phyloP scores from a whole-genome alignment of 2,888 invertebrate species.

The Xestia xanthographa region DNA sequence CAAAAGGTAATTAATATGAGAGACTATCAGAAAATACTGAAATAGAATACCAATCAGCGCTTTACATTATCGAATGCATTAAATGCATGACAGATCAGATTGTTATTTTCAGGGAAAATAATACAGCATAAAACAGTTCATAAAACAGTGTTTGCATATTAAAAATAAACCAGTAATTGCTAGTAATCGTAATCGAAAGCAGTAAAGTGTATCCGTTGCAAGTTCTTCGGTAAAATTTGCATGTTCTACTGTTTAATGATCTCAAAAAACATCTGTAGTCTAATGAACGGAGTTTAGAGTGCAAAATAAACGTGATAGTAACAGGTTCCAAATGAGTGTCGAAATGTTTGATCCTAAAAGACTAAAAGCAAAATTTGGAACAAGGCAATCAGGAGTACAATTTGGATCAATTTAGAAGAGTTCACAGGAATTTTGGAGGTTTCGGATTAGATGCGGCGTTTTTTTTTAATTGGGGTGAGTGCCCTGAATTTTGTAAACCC shows the following conservation, averaged over 20 bases:
- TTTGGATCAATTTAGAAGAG: slow-evolving; percentile 40
- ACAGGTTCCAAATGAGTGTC: slow-evolving; percentile 53
- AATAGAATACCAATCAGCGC: slow-evolving; percentile 11
- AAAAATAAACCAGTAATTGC: slow-evolving; percentile 60
- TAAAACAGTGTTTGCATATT: slow-evolving; percentile 12
- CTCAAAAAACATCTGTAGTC: slow-evolving; percentile 52
- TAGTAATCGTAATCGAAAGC: slow-evolving; percentile 70
- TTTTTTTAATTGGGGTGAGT: background rate
- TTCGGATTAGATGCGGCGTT: background rate
- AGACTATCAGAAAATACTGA: background rate
- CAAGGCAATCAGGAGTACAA: slow-evolving; percentile 32
- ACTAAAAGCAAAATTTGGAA: slow-evolving; percentile 22
- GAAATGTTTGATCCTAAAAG: slow-evolving; percentile 23
- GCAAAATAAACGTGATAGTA: slow-evolving; percentile 45
- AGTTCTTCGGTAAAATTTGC: slow-evolving; percentile 63
- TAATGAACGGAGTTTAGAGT: slow-evolving; percentile 50
- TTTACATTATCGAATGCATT: background rate
- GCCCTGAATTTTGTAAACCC: background rate
- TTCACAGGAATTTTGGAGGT: slow-evolving; percentile 17
- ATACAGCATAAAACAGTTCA: background rate
- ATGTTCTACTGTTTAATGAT: slow-evolving; percentile 49
- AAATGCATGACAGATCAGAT: slow-evolving; percentile 6
- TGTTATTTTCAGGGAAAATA: background rate
- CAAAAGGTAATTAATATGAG: background rate
- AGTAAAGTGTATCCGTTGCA: slow-evolving; percentile 70